Percentiles rank a stretch among this genome's conserved stretches.
Conservation (phyloP, 2,797 vertebrate genomes). For the Leucoraja ocellata region DNA sequence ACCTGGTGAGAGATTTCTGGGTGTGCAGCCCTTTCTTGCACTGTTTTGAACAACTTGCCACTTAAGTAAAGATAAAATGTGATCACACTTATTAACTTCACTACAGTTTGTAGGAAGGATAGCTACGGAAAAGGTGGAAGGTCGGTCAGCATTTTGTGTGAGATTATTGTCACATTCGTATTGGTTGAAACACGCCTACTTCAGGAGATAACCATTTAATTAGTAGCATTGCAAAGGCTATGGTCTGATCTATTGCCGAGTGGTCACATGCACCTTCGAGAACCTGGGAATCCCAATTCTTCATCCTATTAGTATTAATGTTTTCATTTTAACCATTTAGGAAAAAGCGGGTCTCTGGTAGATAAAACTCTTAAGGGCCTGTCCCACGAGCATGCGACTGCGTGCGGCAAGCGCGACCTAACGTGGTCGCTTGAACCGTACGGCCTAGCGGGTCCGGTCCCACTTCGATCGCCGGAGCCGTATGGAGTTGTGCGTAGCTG, state of each 20-base stretch:
- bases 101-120: too few relatives aligned
- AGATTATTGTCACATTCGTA: too few relatives aligned
- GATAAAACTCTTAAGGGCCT: too few relatives aligned
- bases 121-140: background rate
- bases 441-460: too few relatives aligned
- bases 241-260: background rate
- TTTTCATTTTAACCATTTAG: background rate
- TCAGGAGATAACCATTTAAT: too few relatives aligned
- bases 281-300: background rate
- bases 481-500: too few relatives aligned
- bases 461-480: too few relatives aligned
- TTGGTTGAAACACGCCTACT: background rate
- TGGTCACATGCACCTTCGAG: background rate
- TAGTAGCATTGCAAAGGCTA: background rate
- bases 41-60: background rate
- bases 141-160: background rate
- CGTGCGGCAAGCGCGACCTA: too few relatives aligned
- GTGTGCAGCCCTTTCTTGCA: background rate
- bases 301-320: background rate
- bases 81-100: too few relatives aligned
- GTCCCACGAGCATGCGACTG: too few relatives aligned
- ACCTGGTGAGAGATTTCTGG: too few relatives aligned
- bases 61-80: background rate
- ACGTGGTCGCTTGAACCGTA: too few relatives aligned
- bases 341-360: background rate